Evolutionary conservation across 2,797 vertebrate species (phyloP).

Genomic region (Pelodytes ibericus): DNA sequence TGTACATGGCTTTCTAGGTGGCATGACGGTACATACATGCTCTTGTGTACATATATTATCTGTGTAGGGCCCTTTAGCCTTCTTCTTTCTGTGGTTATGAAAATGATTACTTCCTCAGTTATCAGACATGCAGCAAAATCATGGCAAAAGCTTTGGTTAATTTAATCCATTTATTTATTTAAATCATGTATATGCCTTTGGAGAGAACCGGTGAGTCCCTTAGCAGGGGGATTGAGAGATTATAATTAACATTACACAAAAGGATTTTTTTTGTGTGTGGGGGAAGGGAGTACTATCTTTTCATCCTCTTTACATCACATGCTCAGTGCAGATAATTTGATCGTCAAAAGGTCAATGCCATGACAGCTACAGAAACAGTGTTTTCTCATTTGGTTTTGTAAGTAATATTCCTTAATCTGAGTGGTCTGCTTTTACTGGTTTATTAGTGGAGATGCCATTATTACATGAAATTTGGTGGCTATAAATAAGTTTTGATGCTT

Average conservation of each 20-base stretch:
- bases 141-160: neutral
- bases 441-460: neutral
- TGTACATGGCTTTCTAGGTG: neutral
- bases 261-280: conserved; percentile 30
- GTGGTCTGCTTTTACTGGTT: neutral
- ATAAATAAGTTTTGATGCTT: neutral
- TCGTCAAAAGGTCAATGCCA: conserved; percentile 17
- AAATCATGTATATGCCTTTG: conserved; percentile 20
- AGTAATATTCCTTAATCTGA: neutral
- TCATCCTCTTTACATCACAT: conserved; percentile 3
- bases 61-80: neutral
- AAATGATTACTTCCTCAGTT: neutral
- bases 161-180: neutral
- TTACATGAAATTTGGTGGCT: neutral
- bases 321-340: conserved; percentile 16
- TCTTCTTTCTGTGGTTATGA: neutral
- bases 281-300: conserved; percentile 39
- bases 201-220: conserved; percentile 6
- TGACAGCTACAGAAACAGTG: neutral
- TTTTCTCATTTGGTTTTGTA: neutral
- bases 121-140: neutral
- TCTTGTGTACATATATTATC: neutral
- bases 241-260: conserved; percentile 38
- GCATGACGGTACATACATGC: neutral
- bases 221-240: neutral